Conservation (phyloP, 2,888 invertebrate genomes). For the Dynastes grantii region DNA sequence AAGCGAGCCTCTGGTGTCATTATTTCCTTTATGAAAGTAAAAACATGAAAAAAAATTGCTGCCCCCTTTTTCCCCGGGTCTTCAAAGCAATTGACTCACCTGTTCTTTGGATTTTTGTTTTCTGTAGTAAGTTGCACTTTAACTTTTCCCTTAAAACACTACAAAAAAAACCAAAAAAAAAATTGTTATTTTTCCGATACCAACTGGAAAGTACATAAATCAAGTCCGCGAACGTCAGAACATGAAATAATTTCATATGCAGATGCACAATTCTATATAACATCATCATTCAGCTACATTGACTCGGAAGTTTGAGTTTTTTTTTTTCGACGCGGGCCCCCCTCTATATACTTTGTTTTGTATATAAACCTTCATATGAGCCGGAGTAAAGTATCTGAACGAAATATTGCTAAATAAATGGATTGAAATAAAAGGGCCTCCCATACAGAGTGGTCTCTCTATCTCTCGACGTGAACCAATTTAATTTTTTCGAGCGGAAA, state of each 20-base stretch:
- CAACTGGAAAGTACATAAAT: conserved; percentile 27
- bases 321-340: conserved; percentile 17
- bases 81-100: too few species aligned
- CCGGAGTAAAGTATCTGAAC: conserved; percentile 33
- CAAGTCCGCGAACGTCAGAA: conserved; percentile 32
- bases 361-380: too few species aligned
- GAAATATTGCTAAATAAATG: conserved; percentile 47
- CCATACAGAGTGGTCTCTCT: conserved; percentile 33
- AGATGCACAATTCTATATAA: conserved; percentile 39
- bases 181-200: conserved; percentile 17
- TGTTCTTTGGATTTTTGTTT: too few species aligned
- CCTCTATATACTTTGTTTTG: too few species aligned
- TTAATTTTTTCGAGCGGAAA: conserved; percentile 43
- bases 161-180: too few species aligned
- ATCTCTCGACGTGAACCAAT: conserved; percentile 37
- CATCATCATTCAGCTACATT: conserved; percentile 43
- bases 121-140: too few species aligned
- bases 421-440: conserved; percentile 40
- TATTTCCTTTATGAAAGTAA: too few species aligned
- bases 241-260: conserved; percentile 44
- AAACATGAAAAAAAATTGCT: too few species aligned
- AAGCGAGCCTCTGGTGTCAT: too few species aligned
- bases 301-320: conserved; percentile 29
- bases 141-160: background rate
- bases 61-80: too few species aligned